Conservation (phyloP, 2,888 invertebrate species). For the Nymphalis urticae region DNA sequence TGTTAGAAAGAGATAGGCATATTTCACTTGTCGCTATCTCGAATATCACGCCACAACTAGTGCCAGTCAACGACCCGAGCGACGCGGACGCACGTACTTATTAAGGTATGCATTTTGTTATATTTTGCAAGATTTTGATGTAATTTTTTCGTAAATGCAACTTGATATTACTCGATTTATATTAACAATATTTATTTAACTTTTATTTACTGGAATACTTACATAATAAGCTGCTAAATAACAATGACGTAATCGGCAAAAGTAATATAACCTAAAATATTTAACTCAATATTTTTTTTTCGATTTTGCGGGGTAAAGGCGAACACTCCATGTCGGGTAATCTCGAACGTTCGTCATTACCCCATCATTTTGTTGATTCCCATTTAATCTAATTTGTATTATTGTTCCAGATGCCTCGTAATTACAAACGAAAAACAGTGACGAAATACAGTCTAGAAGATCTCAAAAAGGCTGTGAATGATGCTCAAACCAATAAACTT, state of each 20-base stretch:
- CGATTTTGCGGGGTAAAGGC: background rate
- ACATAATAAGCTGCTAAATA: conserved; percentile 11
- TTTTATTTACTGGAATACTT: conserved; percentile 13
- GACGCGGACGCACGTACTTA: conserved; percentile 6
- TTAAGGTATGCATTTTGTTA: conserved; percentile 6
- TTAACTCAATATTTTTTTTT: conserved; percentile 7
- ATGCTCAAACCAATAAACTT: background rate
- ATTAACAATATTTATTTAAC: conserved; percentile 11
- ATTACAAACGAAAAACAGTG: conserved; percentile 24
- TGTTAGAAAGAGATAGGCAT: no score
- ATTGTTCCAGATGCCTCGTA: conserved; percentile 27
- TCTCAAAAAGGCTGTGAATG: background rate
- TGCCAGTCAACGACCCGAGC: conserved; percentile 7
- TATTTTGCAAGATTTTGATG: conserved; percentile 10
- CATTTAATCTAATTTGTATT: no score
- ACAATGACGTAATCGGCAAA: conserved; percentile 15
- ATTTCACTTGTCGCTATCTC: no score
- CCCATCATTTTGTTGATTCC: background rate
- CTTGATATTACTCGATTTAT: conserved; percentile 13
- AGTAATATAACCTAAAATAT: conserved; percentile 17
- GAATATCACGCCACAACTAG: no score
- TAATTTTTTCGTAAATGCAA: conserved; percentile 9
- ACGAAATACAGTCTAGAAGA: background rate
- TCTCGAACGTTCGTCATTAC: background rate
- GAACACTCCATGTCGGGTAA: no score